Evolutionary conservation across 2,888 invertebrate species (phyloP).

Genomic region (Philopedon plagiatum): DNA sequence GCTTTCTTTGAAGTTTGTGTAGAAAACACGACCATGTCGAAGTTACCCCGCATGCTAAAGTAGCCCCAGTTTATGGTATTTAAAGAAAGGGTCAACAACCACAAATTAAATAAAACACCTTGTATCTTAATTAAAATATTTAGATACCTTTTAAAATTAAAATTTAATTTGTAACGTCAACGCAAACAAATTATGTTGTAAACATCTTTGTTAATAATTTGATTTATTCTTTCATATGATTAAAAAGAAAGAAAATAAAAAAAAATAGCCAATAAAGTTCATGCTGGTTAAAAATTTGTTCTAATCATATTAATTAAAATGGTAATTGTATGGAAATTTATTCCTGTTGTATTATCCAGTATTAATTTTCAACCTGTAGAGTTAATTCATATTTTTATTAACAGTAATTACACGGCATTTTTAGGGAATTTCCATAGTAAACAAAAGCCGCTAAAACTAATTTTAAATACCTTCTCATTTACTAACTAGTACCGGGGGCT

Average conservation of each 20-base stretch:
- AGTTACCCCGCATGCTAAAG: too few relatives aligned
- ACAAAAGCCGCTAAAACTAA: too few relatives aligned
- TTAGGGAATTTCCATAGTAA: too few relatives aligned
- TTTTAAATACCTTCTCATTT: too few relatives aligned
- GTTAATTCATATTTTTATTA: conserved; percentile 19
- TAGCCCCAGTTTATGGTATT: not conserved
- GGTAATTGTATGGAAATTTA: conserved; percentile 28
- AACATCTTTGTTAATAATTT: not conserved
- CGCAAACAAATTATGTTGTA: not conserved
- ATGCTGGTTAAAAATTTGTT: not conserved
- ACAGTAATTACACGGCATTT: not conserved
- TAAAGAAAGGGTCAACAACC: not conserved
- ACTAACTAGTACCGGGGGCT: too few relatives aligned
- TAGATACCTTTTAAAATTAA: not conserved
- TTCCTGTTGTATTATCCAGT: conserved; percentile 17
- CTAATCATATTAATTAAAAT: conserved; percentile 28
- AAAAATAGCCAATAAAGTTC: conserved; percentile 20
- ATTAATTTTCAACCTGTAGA: conserved; percentile 17
- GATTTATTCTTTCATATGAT: not conserved
- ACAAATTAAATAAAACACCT: too few relatives aligned
- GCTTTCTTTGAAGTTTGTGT: too few relatives aligned
- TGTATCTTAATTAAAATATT: too few relatives aligned
- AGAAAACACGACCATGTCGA: too few relatives aligned
- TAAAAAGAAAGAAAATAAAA: not conserved
- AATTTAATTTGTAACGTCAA: not conserved